These are phyloP conservation scores for Pseudomugil tenellus DNA, from an alignment of 2,797 vertebrate genomes.

Conservation along the genomic window DNA sequence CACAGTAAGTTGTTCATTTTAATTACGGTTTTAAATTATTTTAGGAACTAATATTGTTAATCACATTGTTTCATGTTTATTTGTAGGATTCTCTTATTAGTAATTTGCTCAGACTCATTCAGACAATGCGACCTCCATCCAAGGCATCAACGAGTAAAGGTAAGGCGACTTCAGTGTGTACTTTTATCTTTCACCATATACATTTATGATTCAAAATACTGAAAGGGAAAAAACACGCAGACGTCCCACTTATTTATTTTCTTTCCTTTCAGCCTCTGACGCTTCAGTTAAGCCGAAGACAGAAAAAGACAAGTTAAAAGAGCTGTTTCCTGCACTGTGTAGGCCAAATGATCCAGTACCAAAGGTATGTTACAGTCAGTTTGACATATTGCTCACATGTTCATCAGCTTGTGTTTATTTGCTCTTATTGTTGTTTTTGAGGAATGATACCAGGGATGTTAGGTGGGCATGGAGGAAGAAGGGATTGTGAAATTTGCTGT, in stretches of 20 bases:
- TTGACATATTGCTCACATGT: background rate
- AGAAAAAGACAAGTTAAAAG: slow-evolving; percentile 91
- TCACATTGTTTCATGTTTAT: background rate
- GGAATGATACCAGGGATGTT: too few relatives aligned
- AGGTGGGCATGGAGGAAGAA: background rate
- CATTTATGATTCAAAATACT: too few relatives aligned
- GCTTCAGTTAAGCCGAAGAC: slow-evolving; percentile 81
- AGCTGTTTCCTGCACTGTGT: slow-evolving; percentile 94
- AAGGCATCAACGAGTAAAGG: slow-evolving; percentile 88
- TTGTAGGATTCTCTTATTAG: slow-evolving; percentile 92
- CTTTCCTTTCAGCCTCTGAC: slow-evolving; percentile 74
- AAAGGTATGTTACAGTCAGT: slow-evolving; percentile 76
- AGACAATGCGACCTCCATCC: slow-evolving; percentile 93
- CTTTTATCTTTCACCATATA: too few relatives aligned
- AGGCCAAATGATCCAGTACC: slow-evolving; percentile 87
- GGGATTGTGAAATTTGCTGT: too few relatives aligned
- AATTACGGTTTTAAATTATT: background rate
- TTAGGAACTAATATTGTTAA: rapidly evolving
- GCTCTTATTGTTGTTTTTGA: background rate
- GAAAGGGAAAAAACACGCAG: too few relatives aligned
- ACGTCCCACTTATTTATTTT: too few relatives aligned
- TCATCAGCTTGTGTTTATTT: background rate
- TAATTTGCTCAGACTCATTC: slow-evolving; percentile 94
- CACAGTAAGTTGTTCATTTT: slow-evolving; percentile 81
- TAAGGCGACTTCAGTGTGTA: slow-evolving; percentile 38